Conservation (phyloP, 2,113 vertebrate species). For the Tursiops truncatus region DNA sequence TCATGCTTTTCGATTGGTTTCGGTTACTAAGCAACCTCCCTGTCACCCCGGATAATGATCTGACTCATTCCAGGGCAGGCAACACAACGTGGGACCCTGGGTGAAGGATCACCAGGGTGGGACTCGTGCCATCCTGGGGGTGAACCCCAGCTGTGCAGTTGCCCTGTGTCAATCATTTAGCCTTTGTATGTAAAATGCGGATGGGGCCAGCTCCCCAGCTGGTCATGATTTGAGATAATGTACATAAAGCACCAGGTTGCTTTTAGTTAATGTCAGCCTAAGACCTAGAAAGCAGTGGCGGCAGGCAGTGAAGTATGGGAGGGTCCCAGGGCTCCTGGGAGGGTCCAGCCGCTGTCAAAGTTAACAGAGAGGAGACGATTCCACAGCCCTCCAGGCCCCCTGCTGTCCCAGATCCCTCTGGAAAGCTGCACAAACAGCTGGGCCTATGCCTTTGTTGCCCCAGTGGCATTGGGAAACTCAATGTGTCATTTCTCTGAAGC, state of each 20-base stretch:
- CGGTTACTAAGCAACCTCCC: slow-evolving; percentile 61
- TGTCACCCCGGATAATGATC: slow-evolving; percentile 28
- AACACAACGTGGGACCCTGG: not conserved
- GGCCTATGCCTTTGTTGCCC: not conserved
- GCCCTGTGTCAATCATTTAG: not conserved
- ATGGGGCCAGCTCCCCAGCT: not conserved
- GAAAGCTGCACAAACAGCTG: not conserved
- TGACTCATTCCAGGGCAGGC: not conserved
- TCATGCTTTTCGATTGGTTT: slow-evolving; percentile 6
- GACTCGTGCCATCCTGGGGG: not conserved
- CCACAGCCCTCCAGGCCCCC: not conserved
- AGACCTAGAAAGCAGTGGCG: not conserved
- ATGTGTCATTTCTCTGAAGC: not conserved
- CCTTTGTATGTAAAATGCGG: not conserved
- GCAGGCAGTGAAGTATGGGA: not conserved
- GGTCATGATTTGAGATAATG: not conserved
- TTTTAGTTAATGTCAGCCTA: not conserved
- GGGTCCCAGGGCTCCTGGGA: not conserved
- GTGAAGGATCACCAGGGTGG: not conserved
- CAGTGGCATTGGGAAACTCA: not conserved
- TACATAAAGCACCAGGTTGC: not conserved
- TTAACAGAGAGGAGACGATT: not conserved
- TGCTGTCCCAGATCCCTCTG: not conserved
- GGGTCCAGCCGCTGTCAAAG: not conserved
- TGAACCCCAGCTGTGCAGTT: not conserved